These are phyloP conservation scores for Glaucidium brasilianum DNA, from an alignment of 2,113 vertebrate species.

Conservation along the genomic window DNA sequence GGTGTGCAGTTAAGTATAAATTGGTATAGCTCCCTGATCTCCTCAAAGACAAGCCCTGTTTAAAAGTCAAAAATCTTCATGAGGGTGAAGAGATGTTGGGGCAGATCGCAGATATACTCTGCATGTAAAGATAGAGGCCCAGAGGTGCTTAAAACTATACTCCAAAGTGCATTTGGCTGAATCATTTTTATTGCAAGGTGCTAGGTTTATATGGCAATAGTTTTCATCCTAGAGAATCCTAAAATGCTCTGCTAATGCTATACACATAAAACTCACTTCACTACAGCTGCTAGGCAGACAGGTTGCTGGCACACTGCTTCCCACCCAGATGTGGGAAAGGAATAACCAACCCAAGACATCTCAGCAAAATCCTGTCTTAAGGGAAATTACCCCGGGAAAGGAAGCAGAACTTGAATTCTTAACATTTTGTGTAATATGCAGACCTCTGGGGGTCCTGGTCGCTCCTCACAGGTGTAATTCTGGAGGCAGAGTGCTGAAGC, in stretches of 20 bases:
- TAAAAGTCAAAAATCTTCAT: neutral
- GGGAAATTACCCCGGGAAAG: conserved; percentile 15
- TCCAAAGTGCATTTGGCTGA: neutral
- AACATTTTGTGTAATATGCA: neutral
- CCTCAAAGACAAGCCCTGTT: neutral
- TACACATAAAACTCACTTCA: conserved; percentile 26
- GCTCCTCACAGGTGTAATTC: neutral
- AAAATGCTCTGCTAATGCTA: conserved; percentile 48
- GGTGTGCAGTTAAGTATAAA: neutral
- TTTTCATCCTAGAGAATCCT: conserved; percentile 39
- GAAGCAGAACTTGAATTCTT: neutral
- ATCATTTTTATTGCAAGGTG: neutral
- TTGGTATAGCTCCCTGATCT: neutral
- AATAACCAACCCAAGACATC: neutral
- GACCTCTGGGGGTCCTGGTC: neutral
- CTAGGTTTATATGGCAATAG: conserved; percentile 15
- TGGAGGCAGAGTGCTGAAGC: neutral
- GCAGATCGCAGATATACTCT: neutral
- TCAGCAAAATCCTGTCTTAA: neutral
- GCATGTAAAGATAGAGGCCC: neutral
- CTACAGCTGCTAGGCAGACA: conserved; percentile 17
- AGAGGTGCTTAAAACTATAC: neutral
- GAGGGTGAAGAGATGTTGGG: neutral
- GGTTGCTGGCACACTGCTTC: conserved; percentile 3
- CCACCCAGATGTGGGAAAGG: neutral